A percentile compares a stretch with the other conserved stretches of the same genome.
phyloP scores from a whole-genome alignment of 2,888 invertebrate genomes.

The Xylota segnis region DNA sequence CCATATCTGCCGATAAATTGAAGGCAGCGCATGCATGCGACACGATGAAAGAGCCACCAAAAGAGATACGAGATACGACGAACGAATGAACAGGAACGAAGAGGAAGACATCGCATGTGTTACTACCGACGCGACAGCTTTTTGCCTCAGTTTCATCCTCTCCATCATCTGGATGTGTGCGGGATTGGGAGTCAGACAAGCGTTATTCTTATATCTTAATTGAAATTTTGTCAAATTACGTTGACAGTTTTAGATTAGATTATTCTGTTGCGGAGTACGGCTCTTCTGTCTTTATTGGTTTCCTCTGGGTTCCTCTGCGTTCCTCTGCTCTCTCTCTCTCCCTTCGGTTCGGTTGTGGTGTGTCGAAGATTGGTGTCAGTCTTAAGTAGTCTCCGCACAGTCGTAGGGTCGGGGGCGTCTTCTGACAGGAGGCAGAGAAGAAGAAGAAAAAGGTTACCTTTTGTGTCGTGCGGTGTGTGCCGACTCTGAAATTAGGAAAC shows the following conservation, averaged over 20 bases:
- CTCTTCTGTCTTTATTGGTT: conserved; percentile 61
- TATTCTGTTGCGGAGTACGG: conserved; percentile 73
- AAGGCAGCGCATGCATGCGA: conserved; percentile 52
- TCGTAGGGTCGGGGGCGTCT: conserved; percentile 1
- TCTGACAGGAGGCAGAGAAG: not conserved
- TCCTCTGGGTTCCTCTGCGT: conserved; percentile 36
- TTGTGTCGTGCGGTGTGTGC: conserved; percentile 29
- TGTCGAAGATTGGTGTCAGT: conserved; percentile 66
- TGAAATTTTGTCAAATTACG: conserved; percentile 82
- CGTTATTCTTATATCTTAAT: conserved; percentile 81
- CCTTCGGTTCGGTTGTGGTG: conserved; percentile 24
- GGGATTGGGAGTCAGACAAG: conserved; percentile 79
- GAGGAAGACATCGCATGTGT: conserved; percentile 60
- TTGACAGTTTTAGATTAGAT: conserved; percentile 81
- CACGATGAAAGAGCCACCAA: conserved; percentile 13
- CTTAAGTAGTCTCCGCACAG: conserved; percentile 68
- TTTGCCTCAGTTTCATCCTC: conserved; percentile 56
- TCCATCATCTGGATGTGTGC: conserved; percentile 65
- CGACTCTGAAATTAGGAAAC: conserved; percentile 66
- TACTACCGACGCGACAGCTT: conserved; percentile 63
- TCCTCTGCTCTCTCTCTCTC: not conserved
- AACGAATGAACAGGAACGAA: not conserved
- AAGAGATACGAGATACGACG: not conserved
- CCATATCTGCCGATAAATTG: conserved; percentile 58
- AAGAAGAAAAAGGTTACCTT: conserved; percentile 29